Evolutionary conservation across 2,113 vertebrate species (phyloP).

Genomic region (Phylloscopus trochiloides): DNA sequence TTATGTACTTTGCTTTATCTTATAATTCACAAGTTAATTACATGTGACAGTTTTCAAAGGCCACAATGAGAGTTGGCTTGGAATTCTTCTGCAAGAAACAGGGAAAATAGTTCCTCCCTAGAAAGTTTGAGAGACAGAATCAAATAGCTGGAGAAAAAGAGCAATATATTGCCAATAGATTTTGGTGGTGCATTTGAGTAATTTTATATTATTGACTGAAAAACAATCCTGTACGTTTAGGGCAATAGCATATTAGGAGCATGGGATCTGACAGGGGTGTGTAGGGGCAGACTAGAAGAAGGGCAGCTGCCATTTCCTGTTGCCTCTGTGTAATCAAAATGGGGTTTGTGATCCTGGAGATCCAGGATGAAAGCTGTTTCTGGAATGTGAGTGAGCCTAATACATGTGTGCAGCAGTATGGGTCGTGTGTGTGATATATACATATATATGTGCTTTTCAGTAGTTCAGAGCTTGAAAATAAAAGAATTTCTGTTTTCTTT

Average conservation of each 20-base stretch:
- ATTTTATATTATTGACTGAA: neutral
- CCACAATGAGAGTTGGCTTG: neutral
- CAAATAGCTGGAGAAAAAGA: neutral
- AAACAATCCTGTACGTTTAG: neutral
- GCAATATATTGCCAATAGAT: neutral
- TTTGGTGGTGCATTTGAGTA: neutral
- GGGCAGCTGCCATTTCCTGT: neutral
- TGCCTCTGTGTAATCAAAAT: neutral
- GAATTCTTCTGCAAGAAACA: neutral
- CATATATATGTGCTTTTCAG: neutral
- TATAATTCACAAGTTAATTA: neutral
- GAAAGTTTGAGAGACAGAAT: neutral
- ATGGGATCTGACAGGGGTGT: neutral
- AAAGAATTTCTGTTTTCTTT: neutral
- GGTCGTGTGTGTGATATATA: accelerated
- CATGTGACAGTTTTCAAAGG: neutral
- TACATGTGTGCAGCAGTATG: neutral
- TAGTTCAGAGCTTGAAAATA: neutral
- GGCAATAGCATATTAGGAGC: neutral
- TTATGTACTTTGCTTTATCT: neutral
- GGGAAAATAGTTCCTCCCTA: neutral
- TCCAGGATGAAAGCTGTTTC: neutral
- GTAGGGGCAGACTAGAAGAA: neutral
- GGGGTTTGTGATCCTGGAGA: neutral
- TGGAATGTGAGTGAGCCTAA: neutral